Percentiles rank a stretch among this genome's conserved stretches.
Evolutionary conservation across 2,113 vertebrate species (phyloP).

Genomic region (Labeo catla): DNA sequence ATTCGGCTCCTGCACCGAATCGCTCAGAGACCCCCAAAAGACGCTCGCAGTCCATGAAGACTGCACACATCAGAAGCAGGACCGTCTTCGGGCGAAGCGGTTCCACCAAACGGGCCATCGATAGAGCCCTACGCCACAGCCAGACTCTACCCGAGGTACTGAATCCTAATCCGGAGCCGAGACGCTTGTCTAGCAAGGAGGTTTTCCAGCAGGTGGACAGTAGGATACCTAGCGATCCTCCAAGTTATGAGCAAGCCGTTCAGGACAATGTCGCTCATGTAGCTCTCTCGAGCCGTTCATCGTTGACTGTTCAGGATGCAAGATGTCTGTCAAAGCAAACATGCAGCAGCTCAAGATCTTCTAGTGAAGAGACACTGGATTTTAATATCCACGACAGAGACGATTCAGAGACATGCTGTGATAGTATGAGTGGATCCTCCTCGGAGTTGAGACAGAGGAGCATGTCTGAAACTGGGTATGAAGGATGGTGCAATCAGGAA

Average conservation of each 20-base stretch:
- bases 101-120: constrained; percentile 48
- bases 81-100: constrained; percentile 59
- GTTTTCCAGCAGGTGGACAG: constrained; percentile 77
- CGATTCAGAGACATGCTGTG: constrained; percentile 48
- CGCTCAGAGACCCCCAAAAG: constrained; percentile 72
- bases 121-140: constrained; percentile 68
- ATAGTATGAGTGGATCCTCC: constrained; percentile 50
- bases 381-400: constrained; percentile 6
- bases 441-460: constrained; percentile 66
- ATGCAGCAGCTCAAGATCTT: constrained; percentile 49
- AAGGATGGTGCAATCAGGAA: constrained; percentile 71
- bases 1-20: constrained; percentile 41
- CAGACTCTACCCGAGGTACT: constrained; percentile 67
- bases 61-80: constrained; percentile 58
- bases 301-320: constrained; percentile 74
- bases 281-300: constrained; percentile 31
- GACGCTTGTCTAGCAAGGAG: constrained; percentile 70
- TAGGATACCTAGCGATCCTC: constrained; percentile 74
- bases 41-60: constrained; percentile 78
- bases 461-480: constrained; percentile 71
- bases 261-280: constrained; percentile 53
- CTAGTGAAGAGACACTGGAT: constrained; percentile 39
- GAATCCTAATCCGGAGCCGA: background rate
- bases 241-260: constrained; percentile 81
- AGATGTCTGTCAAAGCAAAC: constrained; percentile 54